Base-by-base conservation (phyloP, 2,888 invertebrate species). In the Polyommatus iphigenia region DNA sequence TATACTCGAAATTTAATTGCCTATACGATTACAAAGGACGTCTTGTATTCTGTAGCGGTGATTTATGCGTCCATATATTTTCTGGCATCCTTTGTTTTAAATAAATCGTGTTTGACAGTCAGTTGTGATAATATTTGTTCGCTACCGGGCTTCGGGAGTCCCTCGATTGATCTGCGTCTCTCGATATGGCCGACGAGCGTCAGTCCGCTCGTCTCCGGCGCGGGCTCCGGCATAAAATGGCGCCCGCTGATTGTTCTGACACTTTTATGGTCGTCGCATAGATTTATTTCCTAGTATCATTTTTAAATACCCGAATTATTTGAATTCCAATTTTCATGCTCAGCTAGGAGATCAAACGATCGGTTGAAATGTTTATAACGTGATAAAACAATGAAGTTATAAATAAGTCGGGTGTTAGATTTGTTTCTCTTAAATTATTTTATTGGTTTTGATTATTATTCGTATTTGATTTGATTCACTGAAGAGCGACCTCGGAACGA, bases 11-110 rank as follows among this genome's bases (percentile, higher is more conserved):
- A 88, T 91, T 93, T 94, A 90, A 94, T 90, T 88, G 89, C 90
- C 89, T 90, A 91, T 92, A 89, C 87, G 86, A 90, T 94, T 93
- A 94, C 94, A 94, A 94, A 93, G 93, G 90, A 87, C 87, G 89
- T 88, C 88, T 90, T 94, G 94, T 94, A 92, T 92, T 91, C 89
- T 86, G 90, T 90, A 90, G 87, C 89, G 80, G 83, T 92, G 91
- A 93, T 93, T 93, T 93, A 93, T 86, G 85, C 84, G 77, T 80
- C 82, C 82, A 83, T 85, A 83, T 82, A 79, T 81, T 81, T 82
- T 82, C 83, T 81, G 81, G 83, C 83, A 83, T 83, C 82, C 72
- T 77, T 77, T 80, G 79, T 81, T 82, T 81, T 81, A 80, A 80
- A 82, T 80, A 80, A 80, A 79, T 79, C 73, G 81, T 81, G 80